Evolutionary conservation across 2,797 vertebrate genomes (phyloP), one percentile per base, ranked within the genome.

Genomic region (Orestias chungarensis): DNA sequence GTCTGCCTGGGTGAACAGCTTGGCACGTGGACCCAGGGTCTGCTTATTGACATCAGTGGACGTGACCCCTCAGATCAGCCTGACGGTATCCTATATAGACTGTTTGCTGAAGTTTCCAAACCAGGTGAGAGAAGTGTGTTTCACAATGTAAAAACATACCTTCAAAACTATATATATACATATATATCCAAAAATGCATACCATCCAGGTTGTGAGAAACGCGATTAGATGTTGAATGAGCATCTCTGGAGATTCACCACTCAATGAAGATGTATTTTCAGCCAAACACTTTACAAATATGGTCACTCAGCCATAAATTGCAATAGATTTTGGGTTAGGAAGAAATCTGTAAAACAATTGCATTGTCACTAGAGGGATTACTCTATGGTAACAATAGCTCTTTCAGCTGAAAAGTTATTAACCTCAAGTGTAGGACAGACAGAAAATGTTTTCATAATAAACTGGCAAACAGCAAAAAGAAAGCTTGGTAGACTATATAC

Each of bases 1-100:
- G 95, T 97, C 5, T 99, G 97, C 68, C 10, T 71, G 0, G 95
- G 95, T n/a, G 95, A 96, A n/a, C 88, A 95, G 4, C 64, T 92
- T 20, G 97, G 97, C 35, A 85, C 0, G 2, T 95, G 90, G 71
- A 92, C 92, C 75, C 95, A 97, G 86, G 75, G 75, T n/a, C 66
- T 99, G 55, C 82, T 86, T 10, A 91, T 99, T 0, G 95, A 98
- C 50, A 92, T 99, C 85, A 88, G 80, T 0, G 93, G 96, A 75
- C 93, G 95, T 68, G 93, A 97, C 80, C 95, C 95, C 1, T 74
- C 38, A 9, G 94, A 96, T 76, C 90, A 95, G 2, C 95, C 96
- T 1, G 86, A 81, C 0, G 96, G 96, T 17, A 93, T 97, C 66
- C 92, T 90, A 0, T 97, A 96, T 66, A 90, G 66, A 2, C 89